These are phyloP conservation scores for Temnothorax rugatulus DNA, from an alignment of 2,888 invertebrate genomes.

Conservation along the genomic window DNA sequence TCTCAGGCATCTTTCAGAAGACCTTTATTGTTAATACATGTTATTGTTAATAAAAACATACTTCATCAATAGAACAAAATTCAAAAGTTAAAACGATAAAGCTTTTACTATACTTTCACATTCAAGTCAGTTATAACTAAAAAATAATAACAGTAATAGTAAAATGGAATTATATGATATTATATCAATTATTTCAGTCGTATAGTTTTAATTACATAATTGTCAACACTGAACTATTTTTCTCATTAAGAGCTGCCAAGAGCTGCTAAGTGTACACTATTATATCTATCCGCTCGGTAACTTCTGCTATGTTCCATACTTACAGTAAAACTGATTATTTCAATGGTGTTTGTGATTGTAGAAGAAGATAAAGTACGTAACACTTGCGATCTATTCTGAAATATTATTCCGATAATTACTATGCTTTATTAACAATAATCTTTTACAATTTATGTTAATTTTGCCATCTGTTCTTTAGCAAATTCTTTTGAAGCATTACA, in stretches of 20 bases:
- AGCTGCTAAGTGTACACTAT: not conserved
- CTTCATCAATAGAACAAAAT: not conserved
- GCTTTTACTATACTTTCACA: not conserved
- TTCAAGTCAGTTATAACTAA: not conserved
- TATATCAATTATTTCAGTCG: not conserved
- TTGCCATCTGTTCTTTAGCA: not conserved
- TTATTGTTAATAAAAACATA: not conserved
- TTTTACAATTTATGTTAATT: not conserved
- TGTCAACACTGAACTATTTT: constrained; percentile 9
- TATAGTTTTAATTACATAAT: not conserved
- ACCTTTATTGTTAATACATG: not conserved
- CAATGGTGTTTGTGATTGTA: not conserved
- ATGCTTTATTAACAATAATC: not conserved
- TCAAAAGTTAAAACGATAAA: not conserved
- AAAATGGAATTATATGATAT: not conserved
- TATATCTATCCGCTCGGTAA: not conserved
- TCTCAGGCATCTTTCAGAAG: not conserved
- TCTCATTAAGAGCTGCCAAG: not conserved
- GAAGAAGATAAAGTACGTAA: not conserved
- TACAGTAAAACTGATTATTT: constrained; percentile 8
- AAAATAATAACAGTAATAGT: not conserved
- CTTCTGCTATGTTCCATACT: not conserved
- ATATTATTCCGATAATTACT: not conserved
- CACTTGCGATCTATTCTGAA: not conserved
- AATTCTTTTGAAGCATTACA: not conserved